Conservation (phyloP, 2,888 invertebrate genomes). For the Lottia gigantea region DNA sequence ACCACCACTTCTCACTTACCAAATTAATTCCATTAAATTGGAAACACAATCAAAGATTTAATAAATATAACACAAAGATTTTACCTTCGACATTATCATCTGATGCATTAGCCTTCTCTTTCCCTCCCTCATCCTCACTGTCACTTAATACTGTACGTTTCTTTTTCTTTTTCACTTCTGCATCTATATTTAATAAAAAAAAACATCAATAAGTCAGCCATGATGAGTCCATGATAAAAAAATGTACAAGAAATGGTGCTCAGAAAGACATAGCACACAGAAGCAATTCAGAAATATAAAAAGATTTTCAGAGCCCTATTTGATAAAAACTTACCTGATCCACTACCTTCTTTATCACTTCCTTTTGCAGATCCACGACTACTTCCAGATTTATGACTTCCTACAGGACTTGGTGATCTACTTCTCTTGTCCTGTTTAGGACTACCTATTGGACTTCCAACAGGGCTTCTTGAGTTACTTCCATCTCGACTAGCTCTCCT, state of each 20-base stretch:
- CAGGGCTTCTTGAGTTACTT: constrained; percentile 10
- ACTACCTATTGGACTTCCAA: constrained; percentile 7
- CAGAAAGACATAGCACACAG: too few relatives aligned
- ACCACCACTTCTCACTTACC: too few relatives aligned
- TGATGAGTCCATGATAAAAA: too few relatives aligned
- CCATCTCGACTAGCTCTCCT: constrained; percentile 23
- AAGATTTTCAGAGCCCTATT: too few relatives aligned
- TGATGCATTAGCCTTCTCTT: constrained; percentile 32
- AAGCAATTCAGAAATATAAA: too few relatives aligned
- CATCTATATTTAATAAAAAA: constrained; percentile 34
- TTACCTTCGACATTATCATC: constrained; percentile 30
- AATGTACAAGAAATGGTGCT: too few relatives aligned
- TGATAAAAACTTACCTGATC: constrained; percentile 26
- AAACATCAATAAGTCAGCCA: too few relatives aligned
- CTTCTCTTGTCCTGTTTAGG: constrained; percentile 2
- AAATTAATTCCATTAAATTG: too few relatives aligned
- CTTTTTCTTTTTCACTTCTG: constrained; percentile 41
- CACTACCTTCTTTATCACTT: constrained; percentile 21
- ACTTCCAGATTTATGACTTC: constrained; percentile 13
- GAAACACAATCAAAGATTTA: too few relatives aligned
- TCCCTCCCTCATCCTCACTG: constrained; percentile 39
- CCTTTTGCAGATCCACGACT: neutral
- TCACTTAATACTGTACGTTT: constrained; percentile 33
- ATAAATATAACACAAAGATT: neutral
- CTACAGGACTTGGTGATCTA: constrained; percentile 16